Evolutionary conservation across 53 echinoderm and acorn worm genomes (phyloP).

Genomic region (Temnopleurus reevesii): DNA sequence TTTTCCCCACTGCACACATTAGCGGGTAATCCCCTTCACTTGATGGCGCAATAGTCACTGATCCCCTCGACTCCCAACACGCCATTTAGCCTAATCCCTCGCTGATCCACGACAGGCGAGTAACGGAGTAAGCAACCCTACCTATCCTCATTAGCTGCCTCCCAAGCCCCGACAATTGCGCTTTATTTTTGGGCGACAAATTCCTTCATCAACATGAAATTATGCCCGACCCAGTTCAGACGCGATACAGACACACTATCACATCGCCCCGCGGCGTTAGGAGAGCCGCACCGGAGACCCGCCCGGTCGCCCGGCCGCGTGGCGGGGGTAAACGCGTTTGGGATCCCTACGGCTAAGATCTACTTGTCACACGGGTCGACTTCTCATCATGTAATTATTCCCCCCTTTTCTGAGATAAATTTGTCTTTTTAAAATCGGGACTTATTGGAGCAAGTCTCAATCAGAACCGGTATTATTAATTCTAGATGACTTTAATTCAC

Average conservation of each 20-base stretch:
- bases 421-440: background rate
- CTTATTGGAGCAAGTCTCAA: conserved; percentile 31
- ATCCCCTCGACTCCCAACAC: conserved; percentile 45
- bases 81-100: conserved; percentile 47
- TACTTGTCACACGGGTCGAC: conserved; percentile 1
- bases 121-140: background rate
- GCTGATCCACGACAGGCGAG: conserved; percentile 36
- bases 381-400: background rate
- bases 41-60: conserved; percentile 29
- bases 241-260: background rate
- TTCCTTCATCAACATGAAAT: conserved; percentile 51
- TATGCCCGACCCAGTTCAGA: conserved; percentile 43
- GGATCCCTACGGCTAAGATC: conserved; percentile 44
- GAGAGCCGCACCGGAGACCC: background rate
- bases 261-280: conserved; percentile 25
- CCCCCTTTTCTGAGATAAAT: background rate
- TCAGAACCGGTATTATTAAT: conserved; percentile 25
- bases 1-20: conserved; percentile 11
- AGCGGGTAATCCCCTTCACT: background rate
- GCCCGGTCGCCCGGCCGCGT: background rate
- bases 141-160: conserved; percentile 46
- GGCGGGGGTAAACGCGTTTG: background rate
- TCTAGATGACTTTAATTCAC: conserved; percentile 16
- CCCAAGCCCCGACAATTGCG: conserved; percentile 1
- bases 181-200: conserved; percentile 40